Base-by-base conservation (phyloP, 2,113 vertebrate genomes). In the Scophthalmus maximus region DNA sequence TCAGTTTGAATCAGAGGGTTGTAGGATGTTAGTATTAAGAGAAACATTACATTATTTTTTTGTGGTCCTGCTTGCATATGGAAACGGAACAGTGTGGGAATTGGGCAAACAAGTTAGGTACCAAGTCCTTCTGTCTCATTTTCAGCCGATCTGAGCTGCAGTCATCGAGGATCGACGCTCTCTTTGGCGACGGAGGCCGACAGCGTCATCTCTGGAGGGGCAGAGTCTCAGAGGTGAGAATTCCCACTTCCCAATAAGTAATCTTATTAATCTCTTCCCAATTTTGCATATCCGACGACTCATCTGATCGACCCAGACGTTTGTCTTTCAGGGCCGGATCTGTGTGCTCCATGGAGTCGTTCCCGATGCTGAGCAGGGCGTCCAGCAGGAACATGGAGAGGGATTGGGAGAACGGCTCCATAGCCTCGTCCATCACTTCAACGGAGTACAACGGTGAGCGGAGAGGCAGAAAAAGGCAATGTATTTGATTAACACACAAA, bases 321-420 rank as follows among this genome's bases (percentile, higher is more conserved):
- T 14, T 78, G 11, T 81, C 11, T 23, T 23, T 5, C 87, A 98
- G 97, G 81, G 95, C 96, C 4, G 96, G 95, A 25, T 98, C 96
- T 0, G 93, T 98, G 90, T 96, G 97, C 47, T 98, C 96, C 0
- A 90, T 98, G 93, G 97, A 99, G 52, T 95, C 95, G 0, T 95
- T 97, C 75, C 95, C 97, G 0, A 77, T 93, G 4, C 79, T 97
- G 82, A 97, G 96, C 90, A 93, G 96, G 29, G 95, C 97, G 47
- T 92, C 95, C 0, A 98, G 96, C 91, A 94, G 96, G 55, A 98
- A 95, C 92, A 95, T 95, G 10, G 97, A 98, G 74, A 91, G 97
- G 32, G 97, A 99, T 74, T 99, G 97, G 97, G 97, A 99, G 52
- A 98, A 96, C 0, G 95, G 94, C 1, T 99, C 97, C 0, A 97